Evolutionary conservation across 2,113 vertebrate species (phyloP).

Genomic region (Corynorhinus townsendii): DNA sequence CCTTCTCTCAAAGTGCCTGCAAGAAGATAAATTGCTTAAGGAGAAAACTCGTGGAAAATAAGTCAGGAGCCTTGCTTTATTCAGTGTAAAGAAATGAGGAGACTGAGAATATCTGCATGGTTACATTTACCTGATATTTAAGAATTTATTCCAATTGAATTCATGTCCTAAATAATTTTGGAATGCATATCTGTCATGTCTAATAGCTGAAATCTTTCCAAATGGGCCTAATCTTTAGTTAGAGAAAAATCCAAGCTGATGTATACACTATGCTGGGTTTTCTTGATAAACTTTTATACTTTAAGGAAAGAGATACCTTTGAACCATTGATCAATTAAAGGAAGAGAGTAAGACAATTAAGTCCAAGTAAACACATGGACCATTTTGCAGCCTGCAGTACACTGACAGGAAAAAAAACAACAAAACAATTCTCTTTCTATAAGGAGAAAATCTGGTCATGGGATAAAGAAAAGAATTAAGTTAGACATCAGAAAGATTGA

Average conservation of each 20-base stretch:
- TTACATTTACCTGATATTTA: neutral
- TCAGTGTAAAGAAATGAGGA: neutral
- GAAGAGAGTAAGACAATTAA: conserved; percentile 36
- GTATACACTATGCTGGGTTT: conserved; percentile 38
- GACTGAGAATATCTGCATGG: neutral
- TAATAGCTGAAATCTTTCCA: conserved; percentile 50
- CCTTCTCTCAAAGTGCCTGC: conserved; percentile 5
- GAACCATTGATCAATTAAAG: conserved; percentile 65
- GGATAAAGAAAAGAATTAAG: neutral
- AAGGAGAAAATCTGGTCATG: conserved; percentile 12
- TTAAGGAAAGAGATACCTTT: conserved; percentile 58
- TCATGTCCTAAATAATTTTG: conserved; percentile 6
- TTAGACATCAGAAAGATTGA: neutral
- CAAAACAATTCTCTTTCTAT: conserved; percentile 11
- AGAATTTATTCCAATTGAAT: neutral
- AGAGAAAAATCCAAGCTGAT: conserved; percentile 61
- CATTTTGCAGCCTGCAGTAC: neutral
- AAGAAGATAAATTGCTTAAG: conserved; percentile 11
- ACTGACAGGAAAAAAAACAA: neutral
- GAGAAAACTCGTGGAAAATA: neutral
- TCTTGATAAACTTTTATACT: conserved; percentile 51
- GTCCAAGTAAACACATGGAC: neutral
- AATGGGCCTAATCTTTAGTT: conserved; percentile 62
- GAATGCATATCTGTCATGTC: neutral
- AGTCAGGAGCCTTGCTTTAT: neutral